Percentiles rank a stretch among this genome's conserved stretches.
phyloP scores from a whole-genome alignment of 2,113 vertebrate species.

The Oryzias javanicus region DNA sequence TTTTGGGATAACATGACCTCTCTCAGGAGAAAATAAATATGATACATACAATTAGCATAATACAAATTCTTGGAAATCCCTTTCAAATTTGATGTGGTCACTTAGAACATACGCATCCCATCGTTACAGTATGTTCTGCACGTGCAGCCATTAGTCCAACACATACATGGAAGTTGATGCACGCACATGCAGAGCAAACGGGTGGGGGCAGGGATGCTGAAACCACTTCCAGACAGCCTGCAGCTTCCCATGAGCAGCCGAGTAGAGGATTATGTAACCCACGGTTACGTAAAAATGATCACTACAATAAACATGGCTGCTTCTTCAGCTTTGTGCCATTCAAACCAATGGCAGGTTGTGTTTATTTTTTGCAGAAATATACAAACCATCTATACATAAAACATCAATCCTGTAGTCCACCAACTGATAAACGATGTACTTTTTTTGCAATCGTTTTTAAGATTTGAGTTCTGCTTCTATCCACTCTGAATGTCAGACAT shows the following conservation, averaged over 20 bases:
- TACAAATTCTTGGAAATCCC: too few relatives aligned
- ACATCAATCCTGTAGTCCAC: too few relatives aligned
- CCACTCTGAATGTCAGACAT: not conserved
- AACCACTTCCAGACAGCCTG: conserved; percentile 51
- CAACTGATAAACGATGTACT: too few relatives aligned
- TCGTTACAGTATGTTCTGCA: not conserved
- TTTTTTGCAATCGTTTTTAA: too few relatives aligned
- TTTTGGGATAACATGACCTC: too few relatives aligned
- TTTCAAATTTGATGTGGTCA: too few relatives aligned
- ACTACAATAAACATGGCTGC: conserved; percentile 33
- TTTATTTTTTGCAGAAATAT: conserved; percentile 9
- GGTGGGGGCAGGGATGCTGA: conserved; percentile 44
- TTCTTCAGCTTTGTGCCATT: conserved; percentile 19
- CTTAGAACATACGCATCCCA: too few relatives aligned
- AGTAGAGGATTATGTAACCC: conserved; percentile 59
- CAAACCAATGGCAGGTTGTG: conserved; percentile 10
- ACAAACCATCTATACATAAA: not conserved
- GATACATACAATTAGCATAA: too few relatives aligned
- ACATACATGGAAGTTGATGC: not conserved
- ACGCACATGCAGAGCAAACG: conserved; percentile 22
- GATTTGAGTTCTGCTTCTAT: too few relatives aligned
- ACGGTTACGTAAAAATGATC: conserved; percentile 59
- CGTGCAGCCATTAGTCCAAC: conserved; percentile 5
- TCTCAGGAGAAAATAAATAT: too few relatives aligned
- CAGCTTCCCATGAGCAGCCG: conserved; percentile 48